Evolutionary conservation across 2,888 invertebrate species (phyloP).

Genomic region (Dolomedes plantarius): DNA sequence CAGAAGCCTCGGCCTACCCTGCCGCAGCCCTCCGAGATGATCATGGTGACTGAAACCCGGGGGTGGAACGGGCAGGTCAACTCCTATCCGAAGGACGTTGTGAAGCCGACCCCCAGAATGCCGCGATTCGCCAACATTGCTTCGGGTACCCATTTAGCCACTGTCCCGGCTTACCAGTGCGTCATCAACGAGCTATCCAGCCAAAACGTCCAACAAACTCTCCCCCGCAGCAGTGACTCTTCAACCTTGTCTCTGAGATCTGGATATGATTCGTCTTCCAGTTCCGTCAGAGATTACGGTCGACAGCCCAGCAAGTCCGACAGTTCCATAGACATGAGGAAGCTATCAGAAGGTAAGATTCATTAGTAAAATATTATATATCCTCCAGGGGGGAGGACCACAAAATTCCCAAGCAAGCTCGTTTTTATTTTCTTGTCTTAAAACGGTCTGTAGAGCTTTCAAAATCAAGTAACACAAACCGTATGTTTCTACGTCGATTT

Average conservation of each 20-base stretch:
- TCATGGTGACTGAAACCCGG: slow-evolving; percentile 43
- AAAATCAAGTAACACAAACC: no score
- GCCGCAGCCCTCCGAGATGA: slow-evolving; percentile 56
- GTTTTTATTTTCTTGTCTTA: no score
- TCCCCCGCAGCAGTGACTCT: slow-evolving; percentile 35
- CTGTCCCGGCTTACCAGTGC: slow-evolving; percentile 50
- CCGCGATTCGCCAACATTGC: slow-evolving; percentile 33
- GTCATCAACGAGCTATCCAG: slow-evolving; percentile 45
- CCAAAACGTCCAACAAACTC: slow-evolving; percentile 35
- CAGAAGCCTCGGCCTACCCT: slow-evolving; percentile 45
- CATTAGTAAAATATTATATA: no score
- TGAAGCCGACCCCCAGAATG: slow-evolving; percentile 47
- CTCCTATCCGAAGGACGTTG: slow-evolving; percentile 45
- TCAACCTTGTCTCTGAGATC: slow-evolving; percentile 43
- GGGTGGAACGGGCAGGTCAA: slow-evolving; percentile 45
- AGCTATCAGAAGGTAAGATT: slow-evolving; percentile 39
- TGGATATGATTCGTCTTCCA: slow-evolving; percentile 46
- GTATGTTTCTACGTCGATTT: no score
- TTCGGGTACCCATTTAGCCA: slow-evolving; percentile 36
- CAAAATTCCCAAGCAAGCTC: no score
- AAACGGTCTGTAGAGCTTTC: no score
- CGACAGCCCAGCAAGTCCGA: slow-evolving; percentile 36
- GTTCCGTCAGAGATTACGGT: slow-evolving; percentile 42
- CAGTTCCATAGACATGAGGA: slow-evolving; percentile 16
- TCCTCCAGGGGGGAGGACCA: no score